Evolutionary conservation across 2,888 invertebrate species (phyloP).

Genomic region (Agapostemon virescens): DNA sequence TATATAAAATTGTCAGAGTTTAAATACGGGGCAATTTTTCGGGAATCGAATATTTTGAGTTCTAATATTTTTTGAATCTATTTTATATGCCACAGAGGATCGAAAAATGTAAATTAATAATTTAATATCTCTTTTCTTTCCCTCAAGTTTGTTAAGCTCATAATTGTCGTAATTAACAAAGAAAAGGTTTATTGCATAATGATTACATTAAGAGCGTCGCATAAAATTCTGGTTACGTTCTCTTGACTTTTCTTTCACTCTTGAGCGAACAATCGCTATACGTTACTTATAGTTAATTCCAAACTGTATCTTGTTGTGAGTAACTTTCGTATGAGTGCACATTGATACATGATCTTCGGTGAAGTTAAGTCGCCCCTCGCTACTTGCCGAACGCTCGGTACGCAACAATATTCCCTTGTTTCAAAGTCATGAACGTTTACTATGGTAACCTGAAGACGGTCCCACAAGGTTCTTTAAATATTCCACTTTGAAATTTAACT

Average conservation of each 20-base stretch:
- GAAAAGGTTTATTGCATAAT: too few relatives aligned
- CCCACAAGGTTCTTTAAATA: slow-evolving; percentile 43
- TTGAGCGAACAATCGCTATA: not conserved
- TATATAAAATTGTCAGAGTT: too few relatives aligned
- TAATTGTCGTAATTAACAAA: too few relatives aligned
- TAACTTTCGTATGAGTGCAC: not conserved
- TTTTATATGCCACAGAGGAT: too few relatives aligned
- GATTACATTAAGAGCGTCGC: too few relatives aligned
- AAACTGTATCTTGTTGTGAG: not conserved
- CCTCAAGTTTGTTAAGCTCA: too few relatives aligned
- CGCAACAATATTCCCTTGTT: slow-evolving; percentile 40
- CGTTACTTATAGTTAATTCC: not conserved
- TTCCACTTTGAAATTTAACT: slow-evolving; percentile 59
- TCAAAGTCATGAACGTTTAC: slow-evolving; percentile 48
- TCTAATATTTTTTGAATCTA: too few relatives aligned
- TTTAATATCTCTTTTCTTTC: too few relatives aligned
- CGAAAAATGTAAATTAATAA: too few relatives aligned
- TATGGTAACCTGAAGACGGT: slow-evolving; percentile 57
- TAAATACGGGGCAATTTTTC: too few relatives aligned
- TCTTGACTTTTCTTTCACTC: not conserved
- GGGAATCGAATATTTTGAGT: too few relatives aligned
- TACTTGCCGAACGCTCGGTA: slow-evolving; percentile 5
- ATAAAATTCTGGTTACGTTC: not conserved
- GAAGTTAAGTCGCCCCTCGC: slow-evolving; percentile 9
- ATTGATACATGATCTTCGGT: slow-evolving; percentile 22